Conservation (phyloP, 92 coral and sea anemone genomes). For the Porites rus region DNA sequence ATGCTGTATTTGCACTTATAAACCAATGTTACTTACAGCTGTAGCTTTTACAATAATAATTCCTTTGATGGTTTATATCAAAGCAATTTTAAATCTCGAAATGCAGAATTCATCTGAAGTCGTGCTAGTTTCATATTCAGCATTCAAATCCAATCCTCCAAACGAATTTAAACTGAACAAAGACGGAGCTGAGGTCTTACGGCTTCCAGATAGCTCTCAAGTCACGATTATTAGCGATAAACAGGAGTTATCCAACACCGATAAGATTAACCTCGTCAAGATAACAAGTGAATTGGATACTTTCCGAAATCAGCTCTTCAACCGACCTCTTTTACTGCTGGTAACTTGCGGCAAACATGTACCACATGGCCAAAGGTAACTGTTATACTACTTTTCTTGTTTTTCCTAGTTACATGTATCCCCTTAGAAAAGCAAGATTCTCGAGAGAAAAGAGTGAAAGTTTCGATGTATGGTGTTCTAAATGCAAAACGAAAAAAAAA, state of each 20-base stretch:
- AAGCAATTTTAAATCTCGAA: not conserved
- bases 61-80: too few relatives aligned
- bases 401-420: not conserved
- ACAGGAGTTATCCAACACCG: constrained; percentile 64
- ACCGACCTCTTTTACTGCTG: constrained; percentile 69
- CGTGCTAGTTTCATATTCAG: constrained; percentile 61
- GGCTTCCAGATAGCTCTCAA: constrained; percentile 51
- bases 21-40: not conserved
- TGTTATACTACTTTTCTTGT: not conserved
- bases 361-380: constrained; percentile 89
- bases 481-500: too few relatives aligned
- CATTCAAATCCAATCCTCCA: constrained; percentile 74
- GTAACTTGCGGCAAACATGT: constrained; percentile 90
- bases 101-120: constrained; percentile 56
- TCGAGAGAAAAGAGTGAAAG: too few relatives aligned
- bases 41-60: not conserved
- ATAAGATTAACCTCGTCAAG: constrained; percentile 50
- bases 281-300: constrained; percentile 60
- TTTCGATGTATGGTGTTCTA: too few relatives aligned
- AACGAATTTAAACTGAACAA: constrained; percentile 41
- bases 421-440: too few relatives aligned
- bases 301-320: constrained; percentile 68
- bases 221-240: constrained; percentile 76
- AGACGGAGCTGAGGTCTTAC: constrained; percentile 22
- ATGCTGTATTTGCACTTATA: not conserved